Evolutionary conservation across 2,797 vertebrate genomes (phyloP), one percentile per base, ranked within the genome.

Genomic region (Champsocephalus esox): DNA sequence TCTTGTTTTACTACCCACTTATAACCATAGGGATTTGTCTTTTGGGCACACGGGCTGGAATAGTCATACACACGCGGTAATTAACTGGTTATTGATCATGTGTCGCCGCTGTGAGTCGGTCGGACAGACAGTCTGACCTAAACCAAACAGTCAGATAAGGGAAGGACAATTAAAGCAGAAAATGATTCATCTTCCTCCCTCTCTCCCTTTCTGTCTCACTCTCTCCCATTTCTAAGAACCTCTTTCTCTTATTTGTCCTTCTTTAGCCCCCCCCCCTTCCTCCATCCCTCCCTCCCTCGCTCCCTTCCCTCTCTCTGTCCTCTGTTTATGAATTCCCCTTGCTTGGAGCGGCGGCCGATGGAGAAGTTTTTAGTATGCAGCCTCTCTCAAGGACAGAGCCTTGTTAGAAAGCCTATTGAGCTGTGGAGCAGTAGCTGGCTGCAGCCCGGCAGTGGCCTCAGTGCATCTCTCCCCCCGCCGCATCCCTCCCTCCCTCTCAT

Each of bases 281-380:
- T 28, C 3, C 24, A 0, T 28, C 24, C 24, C 75, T 34, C 38
- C 24, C 57, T 41, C 19, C 46, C 60, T 64, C 63, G 59, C 62
- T 73, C 67, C 50, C 81, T 77, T 59, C 46, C 44, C 65, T 50
- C 75, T 38, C 81, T 84, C 86, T 77, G 86, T 91, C 90, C 92
- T 93, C 91, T 93, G 79, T 90, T 95, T 94, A 95, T 93, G 93
- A 96, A 96, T 96, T 96, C 95, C 92, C 85, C 91, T 95, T 91
- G 92, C 89, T 91, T 66, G 85, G 89, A 87, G 50, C 68, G 72
- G 75, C 71, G 68, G 92, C 92, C 81, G 80, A 75, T 85, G 88
- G 91, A 93, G 90, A 94, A 93, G 93, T 95, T 93, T 94, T 95
- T 94, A 95, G 94, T 92, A 94, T 96, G 94, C 95, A 91, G 88